Percentiles rank a stretch among this genome's conserved stretches.
phyloP scores from a whole-genome alignment of 1,140 invertebrate species.

The Stenopsyche tienmushanensis region DNA sequence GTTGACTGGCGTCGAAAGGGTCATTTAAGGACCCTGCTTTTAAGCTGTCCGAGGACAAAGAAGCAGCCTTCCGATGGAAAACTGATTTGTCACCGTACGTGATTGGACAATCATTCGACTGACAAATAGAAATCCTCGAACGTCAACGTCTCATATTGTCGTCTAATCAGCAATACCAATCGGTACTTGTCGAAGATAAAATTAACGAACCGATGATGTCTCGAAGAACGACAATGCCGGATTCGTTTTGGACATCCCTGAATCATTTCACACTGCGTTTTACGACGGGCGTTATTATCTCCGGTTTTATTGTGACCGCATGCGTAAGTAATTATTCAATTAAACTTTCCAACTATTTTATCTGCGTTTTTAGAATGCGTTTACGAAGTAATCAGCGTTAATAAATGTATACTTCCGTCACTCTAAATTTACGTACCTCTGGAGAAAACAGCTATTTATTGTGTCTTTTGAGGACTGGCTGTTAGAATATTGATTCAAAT shows the following conservation, averaged over 20 bases:
- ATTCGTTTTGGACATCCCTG: too few relatives aligned
- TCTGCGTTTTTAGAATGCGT: neutral
- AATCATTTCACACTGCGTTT: neutral
- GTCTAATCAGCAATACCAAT: neutral
- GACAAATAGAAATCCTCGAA: too few relatives aligned
- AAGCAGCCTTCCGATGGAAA: neutral
- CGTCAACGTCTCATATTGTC: neutral
- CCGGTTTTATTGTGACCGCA: neutral
- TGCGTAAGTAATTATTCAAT: conserved; percentile 25
- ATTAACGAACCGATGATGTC: too few relatives aligned
- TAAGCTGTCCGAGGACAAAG: neutral
- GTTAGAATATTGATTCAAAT: neutral
- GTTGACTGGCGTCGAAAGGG: neutral
- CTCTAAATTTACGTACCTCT: too few relatives aligned
- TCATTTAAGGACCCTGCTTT: neutral
- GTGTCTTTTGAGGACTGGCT: neutral
- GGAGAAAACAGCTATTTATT: neutral
- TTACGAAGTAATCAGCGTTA: neutral
- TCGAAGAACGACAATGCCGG: too few relatives aligned
- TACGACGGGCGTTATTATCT: neutral
- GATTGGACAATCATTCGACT: neutral
- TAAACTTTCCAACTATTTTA: conserved; percentile 18
- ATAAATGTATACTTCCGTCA: conserved; percentile 1
- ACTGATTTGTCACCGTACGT: conserved; percentile 13
- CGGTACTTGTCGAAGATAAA: neutral